Evolutionary conservation across 1,140 invertebrate genomes (phyloP), one percentile per base, ranked within the genome.

Genomic region (Bacillus rossius): DNA sequence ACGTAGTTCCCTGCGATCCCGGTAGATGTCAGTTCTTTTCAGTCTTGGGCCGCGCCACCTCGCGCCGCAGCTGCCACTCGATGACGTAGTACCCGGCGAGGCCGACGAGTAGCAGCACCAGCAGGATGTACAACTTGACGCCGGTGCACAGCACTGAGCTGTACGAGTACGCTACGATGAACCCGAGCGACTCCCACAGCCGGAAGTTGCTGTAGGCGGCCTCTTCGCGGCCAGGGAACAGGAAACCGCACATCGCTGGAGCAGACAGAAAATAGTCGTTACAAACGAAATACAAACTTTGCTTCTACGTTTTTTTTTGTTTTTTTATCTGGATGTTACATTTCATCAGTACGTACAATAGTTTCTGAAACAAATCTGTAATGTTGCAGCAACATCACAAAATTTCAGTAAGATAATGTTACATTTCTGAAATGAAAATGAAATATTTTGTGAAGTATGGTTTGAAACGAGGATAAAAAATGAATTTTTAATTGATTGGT

Each of bases 191-290:
- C 71, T 96, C 93, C 88, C 94, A 93, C 34, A 97, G 75, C 13
- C 93, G 83, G 72, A 95, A 96, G 71, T 94, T 96, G 58, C 92
- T 92, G 71, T 94, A 96, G 0, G 92, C 92, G 2, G 94, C 88
- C 69, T 96, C 94, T 69, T 94, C 86, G 60, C 87, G 82, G 17
- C 89, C 86, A 0, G 88, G 85, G 68, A 95, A 96, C 13, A 95
- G 76, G 38, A 94, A 88, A 10, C 94, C 91, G 66, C 91, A 88
- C n/a, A 94, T 80, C 51, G 91, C 92, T 94, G 72, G 47, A 80
- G 78, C 25, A 57, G 2, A 55, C 8, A 1, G 8, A 13, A 20
- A 38, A 37, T 3, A 2, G 20, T 17, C 14, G 17, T 17, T 20
- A n/a, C 8, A 10, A 2, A 38, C 13, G 2, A 10, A 52, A 0